These are phyloP conservation scores for Sarcophilus harrisii DNA, from an alignment of 2,797 vertebrate species.

Conservation along the genomic window DNA sequence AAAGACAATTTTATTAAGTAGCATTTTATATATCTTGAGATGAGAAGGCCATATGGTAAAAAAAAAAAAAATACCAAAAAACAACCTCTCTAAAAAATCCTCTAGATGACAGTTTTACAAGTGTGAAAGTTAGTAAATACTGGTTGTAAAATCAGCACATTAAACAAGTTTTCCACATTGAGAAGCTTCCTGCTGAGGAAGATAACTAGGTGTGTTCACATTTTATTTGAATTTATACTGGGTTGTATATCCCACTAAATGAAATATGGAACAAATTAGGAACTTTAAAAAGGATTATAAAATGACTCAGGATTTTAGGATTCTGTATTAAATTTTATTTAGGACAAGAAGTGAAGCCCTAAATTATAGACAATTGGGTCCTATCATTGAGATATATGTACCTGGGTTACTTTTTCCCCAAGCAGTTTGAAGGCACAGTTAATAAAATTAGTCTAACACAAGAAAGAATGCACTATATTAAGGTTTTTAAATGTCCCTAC, in stretches of 20 bases:
- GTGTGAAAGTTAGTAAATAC: neutral
- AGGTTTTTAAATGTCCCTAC: neutral
- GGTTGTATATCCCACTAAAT: neutral
- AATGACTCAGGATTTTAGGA: neutral
- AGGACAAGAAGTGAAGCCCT: neutral
- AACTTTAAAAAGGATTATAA: neutral
- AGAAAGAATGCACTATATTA: neutral
- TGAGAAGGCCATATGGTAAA: neutral
- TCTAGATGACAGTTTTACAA: neutral
- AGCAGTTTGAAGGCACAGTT: neutral
- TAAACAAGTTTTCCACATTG: neutral
- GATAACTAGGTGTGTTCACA: neutral
- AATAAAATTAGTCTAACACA: neutral
- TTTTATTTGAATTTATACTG: neutral
- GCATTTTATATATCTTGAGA: neutral
- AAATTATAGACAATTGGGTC: neutral
- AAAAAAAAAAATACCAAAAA: neutral
- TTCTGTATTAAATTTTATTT: slow-evolving; percentile 1
- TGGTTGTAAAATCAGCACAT: neutral
- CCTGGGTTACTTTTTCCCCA: neutral
- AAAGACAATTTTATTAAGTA: neutral
- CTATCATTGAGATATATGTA: neutral
- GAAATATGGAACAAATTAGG: neutral
- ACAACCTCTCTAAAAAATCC: too few species aligned
- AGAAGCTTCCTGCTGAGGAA: neutral